These are phyloP conservation scores for Formica selysi DNA, from an alignment of 1,140 invertebrate genomes.

Conservation along the genomic window DNA sequence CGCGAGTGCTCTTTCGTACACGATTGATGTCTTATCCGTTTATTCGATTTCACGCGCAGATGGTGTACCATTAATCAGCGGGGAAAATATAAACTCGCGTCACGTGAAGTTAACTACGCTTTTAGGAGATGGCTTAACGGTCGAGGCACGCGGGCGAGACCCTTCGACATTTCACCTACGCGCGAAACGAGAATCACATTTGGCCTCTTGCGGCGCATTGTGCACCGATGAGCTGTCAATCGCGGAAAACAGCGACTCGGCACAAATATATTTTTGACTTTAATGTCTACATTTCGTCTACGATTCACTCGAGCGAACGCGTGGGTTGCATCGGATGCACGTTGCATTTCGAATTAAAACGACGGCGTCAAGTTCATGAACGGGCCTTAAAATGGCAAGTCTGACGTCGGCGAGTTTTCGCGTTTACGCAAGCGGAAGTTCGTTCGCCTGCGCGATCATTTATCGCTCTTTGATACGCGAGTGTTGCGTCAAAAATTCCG, in stretches of 20 bases:
- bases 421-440: conserved; percentile 44
- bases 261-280: conserved; percentile 57
- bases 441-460: not conserved
- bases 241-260: conserved; percentile 23
- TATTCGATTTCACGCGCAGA: conserved; percentile 70
- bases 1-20: not conserved
- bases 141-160: conserved; percentile 9
- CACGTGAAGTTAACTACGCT: conserved; percentile 2
- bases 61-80: conserved; percentile 67
- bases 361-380: conserved; percentile 63
- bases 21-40: conserved; percentile 64
- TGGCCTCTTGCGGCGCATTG: conserved; percentile 33
- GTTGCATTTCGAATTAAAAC: conserved; percentile 30
- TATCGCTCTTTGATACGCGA: not conserved
- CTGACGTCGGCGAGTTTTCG: conserved; percentile 21
- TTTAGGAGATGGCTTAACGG: conserved; percentile 53
- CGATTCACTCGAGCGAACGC: not conserved
- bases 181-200: conserved; percentile 30
- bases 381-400: conserved; percentile 43
- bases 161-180: conserved; percentile 74
- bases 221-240: conserved; percentile 30
- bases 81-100: conserved; percentile 55
- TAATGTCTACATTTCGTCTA: conserved; percentile 30
- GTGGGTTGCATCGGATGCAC: conserved; percentile 47
- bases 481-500: not conserved